Conservation (phyloP, 2,797 vertebrate genomes). For the Enteromius fasciolatus region DNA sequence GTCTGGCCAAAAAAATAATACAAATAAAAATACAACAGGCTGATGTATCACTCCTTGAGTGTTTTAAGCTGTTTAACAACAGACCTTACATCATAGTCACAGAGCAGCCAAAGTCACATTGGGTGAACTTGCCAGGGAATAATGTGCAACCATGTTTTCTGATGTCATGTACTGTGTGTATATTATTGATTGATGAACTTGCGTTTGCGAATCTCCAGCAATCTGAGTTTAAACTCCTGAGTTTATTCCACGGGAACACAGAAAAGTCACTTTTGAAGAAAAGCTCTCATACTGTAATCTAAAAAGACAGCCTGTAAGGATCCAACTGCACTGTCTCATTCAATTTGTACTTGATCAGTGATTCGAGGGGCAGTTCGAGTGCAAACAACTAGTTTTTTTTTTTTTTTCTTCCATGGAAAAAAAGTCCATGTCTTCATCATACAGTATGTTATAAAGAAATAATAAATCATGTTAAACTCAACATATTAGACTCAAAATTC, state of each 20-base stretch:
- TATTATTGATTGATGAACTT: background rate
- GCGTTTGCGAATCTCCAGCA: background rate
- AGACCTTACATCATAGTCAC: constrained; percentile 41
- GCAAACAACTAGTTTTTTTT: background rate
- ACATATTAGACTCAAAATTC: background rate
- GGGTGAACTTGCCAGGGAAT: background rate
- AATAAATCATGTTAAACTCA: background rate
- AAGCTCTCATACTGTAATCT: background rate
- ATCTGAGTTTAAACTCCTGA: background rate
- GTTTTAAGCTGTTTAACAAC: constrained; percentile 69
- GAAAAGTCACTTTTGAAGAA: constrained; percentile 1
- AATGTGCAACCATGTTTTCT: background rate
- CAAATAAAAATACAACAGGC: constrained; percentile 61
- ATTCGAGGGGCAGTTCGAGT: background rate
- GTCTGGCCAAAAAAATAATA: constrained; percentile 62
- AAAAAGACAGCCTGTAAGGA: background rate
- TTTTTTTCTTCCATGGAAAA: background rate
- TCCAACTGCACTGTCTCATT: background rate
- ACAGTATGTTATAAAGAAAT: background rate
- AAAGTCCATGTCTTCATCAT: background rate
- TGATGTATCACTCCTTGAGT: constrained; percentile 74
- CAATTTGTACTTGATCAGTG: background rate
- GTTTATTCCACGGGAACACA: background rate
- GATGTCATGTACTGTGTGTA: background rate
- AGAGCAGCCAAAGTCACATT: constrained; percentile 19